phyloP scores from a whole-genome alignment of 2,888 invertebrate species.

The Strigamia maritima region DNA sequence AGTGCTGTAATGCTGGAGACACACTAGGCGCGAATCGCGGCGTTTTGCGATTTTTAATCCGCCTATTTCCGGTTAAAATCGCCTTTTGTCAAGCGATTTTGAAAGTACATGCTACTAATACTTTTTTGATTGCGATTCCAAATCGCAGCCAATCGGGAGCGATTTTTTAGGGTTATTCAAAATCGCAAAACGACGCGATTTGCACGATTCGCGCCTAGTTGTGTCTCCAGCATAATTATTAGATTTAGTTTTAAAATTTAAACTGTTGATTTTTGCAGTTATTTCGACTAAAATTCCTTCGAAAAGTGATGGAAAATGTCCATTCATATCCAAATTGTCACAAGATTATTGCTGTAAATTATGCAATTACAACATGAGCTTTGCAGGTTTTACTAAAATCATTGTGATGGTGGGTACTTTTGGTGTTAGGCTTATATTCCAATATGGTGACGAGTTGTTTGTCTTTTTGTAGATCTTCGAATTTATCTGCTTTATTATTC shows the following conservation, averaged over 20 bases:
- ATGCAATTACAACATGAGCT: not conserved
- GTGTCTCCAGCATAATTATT: too few relatives aligned
- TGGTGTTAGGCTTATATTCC: not conserved
- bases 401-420: not conserved
- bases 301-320: constrained; percentile 17
- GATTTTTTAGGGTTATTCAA: too few relatives aligned
- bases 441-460: not conserved
- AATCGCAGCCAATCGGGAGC: too few relatives aligned
- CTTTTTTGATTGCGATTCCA: too few relatives aligned
- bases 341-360: not conserved
- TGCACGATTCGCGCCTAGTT: too few relatives aligned
- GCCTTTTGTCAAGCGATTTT: too few relatives aligned
- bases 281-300: not conserved
- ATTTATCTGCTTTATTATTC: not conserved
- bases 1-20: not conserved
- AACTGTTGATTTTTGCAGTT: not conserved
- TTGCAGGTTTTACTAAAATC: not conserved
- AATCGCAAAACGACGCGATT: too few relatives aligned
- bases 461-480: not conserved
- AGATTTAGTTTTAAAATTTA: not conserved
- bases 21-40: too few relatives aligned
- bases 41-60: too few relatives aligned
- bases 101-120: too few relatives aligned
- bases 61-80: too few relatives aligned
- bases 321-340: not conserved